phyloP scores from a whole-genome alignment of 64 coral and sea anemone species.

The Actinia equina region DNA sequence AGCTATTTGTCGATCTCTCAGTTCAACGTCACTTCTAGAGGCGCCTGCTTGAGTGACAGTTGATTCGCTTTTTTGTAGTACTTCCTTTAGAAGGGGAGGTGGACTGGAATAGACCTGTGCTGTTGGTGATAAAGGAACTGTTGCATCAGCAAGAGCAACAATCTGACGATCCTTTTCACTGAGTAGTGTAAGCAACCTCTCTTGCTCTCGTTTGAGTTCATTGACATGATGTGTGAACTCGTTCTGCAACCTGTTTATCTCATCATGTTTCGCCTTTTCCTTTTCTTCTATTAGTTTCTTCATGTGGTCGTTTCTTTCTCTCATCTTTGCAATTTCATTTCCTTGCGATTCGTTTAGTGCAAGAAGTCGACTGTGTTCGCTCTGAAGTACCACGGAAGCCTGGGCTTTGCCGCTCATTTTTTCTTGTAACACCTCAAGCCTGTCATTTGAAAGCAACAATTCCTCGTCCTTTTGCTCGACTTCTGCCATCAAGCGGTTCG shows the following conservation, averaged over 20 bases:
- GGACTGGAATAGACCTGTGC: neutral
- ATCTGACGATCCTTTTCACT: constrained; percentile 91
- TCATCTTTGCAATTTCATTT: constrained; percentile 89
- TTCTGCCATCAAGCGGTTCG: constrained; percentile 52
- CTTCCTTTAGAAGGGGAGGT: neutral
- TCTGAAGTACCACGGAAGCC: constrained; percentile 74
- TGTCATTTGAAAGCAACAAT: constrained; percentile 63
- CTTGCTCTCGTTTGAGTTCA: constrained; percentile 70
- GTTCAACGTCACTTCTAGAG: neutral
- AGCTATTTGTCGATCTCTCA: constrained; percentile 13
- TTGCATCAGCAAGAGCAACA: constrained; percentile 31
- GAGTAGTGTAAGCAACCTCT: constrained; percentile 59
- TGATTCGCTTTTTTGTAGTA: neutral
- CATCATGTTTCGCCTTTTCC: constrained; percentile 42
- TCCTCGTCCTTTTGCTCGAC: constrained; percentile 74
- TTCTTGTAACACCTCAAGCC: constrained; percentile 71
- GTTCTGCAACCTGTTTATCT: constrained; percentile 49
- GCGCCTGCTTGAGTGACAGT: neutral
- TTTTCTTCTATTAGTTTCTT: constrained; percentile 76
- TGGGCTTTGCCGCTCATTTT: constrained; percentile 87
- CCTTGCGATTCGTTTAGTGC: constrained; percentile 91
- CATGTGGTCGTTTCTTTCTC: constrained; percentile 65
- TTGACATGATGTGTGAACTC: constrained; percentile 60
- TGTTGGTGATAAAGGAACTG: neutral
- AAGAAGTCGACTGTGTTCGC: constrained; percentile 67